Base-by-base conservation (phyloP, 2,888 invertebrate species). In the Pollenia angustigena region DNA sequence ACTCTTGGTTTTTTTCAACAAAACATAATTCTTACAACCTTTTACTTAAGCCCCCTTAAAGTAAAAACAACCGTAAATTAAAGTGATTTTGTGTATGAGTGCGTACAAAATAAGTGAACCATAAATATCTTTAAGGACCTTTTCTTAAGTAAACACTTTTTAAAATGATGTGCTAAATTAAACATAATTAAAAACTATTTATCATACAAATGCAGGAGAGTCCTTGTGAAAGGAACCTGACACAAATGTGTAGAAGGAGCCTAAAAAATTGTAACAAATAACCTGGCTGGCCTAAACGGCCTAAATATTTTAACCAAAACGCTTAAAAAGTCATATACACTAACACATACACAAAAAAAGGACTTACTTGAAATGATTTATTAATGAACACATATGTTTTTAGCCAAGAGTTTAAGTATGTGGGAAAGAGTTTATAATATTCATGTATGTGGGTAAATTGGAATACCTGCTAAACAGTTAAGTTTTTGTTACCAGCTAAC, bases 111-210 rank as follows among this genome's bases (percentile, higher is more conserved):
- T 9, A 10, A 18, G 42, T 81, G 66, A 74, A 74, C 46, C 75
- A 50, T 81, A 66, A 85, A 85, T 81, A 52, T 75, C 66, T 81
- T 69, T n/a, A 82, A 82, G 62, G 56, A 75, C 11, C 62, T 16
- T 76, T 69, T 56, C 69, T 62, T 60, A 46, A 75, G 50, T 48
- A 40, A 62, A 78, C 60, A 52, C 46, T 52, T 42, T 62, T 82
- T 7, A 75, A 75, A 71, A 82, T 58, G 46, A 79, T 81, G 68
- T 69, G 74, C 16, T 58, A 81, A 85, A 81, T 80, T 79, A 40
- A 86, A 82, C 48, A 64, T 75, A 82, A 80, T 79, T 75, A 79
- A 82, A 82, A 82, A 82, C 64, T 71, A 79, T 85, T 82, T 85
- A 69, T 85, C 72, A 85, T 72, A 69, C 9, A 56, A 32, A 78